Evolutionary conservation across 2,797 vertebrate genomes (phyloP).

Genomic region (Etheostoma nigrum): DNA sequence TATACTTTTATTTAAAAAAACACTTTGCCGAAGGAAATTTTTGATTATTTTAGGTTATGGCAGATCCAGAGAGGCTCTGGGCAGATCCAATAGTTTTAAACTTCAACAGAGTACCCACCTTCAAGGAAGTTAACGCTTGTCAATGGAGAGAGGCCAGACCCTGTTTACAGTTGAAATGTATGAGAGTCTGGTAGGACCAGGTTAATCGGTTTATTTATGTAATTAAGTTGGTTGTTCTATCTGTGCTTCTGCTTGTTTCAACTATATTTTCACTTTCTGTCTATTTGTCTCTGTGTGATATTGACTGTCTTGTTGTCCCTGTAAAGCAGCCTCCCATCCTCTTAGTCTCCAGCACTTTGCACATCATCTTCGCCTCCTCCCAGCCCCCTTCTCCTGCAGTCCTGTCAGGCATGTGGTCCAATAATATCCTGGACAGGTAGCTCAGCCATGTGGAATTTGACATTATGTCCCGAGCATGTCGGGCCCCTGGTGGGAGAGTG

Average conservation of each 20-base stretch:
- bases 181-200: no score
- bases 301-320: constrained; percentile 32
- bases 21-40: no score
- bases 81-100: no score
- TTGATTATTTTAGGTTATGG: no score
- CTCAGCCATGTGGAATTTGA: constrained; percentile 85
- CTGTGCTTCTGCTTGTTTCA: constrained; percentile 1
- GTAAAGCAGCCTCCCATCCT: constrained; percentile 36
- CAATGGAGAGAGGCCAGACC: no score
- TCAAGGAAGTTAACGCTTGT: no score
- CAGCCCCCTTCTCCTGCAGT: constrained; percentile 15
- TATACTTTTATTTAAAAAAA: no score
- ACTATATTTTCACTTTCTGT: not conserved
- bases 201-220: no score
- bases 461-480: constrained; percentile 70
- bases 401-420: constrained; percentile 73
- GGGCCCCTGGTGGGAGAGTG: constrained; percentile 63
- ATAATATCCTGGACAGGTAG: constrained; percentile 80
- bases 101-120: no score
- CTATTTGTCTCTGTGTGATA: constrained; percentile 1
- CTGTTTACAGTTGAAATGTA: no score
- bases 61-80: no score
- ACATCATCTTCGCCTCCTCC: constrained; percentile 63
- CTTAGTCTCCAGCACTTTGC: constrained; percentile 67
- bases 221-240: not conserved